phyloP scores from a whole-genome alignment of 2,888 invertebrate species.

The Formica aserva region DNA sequence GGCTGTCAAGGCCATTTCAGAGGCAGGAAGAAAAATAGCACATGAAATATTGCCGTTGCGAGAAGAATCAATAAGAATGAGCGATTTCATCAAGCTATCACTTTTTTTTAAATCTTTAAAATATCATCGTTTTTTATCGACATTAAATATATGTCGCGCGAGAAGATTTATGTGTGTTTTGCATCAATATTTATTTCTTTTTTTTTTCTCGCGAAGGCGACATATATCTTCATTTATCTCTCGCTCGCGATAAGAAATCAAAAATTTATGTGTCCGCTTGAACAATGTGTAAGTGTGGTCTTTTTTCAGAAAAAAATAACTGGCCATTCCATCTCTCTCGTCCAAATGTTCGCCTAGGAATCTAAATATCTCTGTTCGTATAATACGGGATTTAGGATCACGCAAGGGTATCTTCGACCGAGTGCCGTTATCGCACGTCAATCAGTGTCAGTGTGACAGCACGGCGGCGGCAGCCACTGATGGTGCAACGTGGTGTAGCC shows the following conservation, averaged over 20 bases:
- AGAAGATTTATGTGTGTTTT: not conserved
- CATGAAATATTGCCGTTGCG: slow-evolving; percentile 8
- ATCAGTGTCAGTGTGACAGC: slow-evolving; percentile 14
- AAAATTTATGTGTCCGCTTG: not conserved
- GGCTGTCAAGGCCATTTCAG: slow-evolving; percentile 35
- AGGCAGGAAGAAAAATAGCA: not conserved
- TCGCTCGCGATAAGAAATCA: not conserved
- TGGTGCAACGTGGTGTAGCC: slow-evolving; percentile 4
- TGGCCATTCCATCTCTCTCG: not conserved
- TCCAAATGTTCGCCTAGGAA: not conserved
- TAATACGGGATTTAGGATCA: slow-evolving; percentile 13
- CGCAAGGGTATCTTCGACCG: slow-evolving; percentile 21
- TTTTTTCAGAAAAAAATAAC: not conserved
- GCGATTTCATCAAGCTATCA: not conserved
- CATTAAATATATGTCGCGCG: not conserved
- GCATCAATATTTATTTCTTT: not conserved
- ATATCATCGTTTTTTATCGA: not conserved
- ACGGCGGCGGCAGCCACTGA: not conserved
- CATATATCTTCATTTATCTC: not conserved
- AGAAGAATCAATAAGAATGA: slow-evolving; percentile 24
- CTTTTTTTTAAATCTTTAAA: not conserved
- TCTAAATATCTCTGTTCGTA: not conserved
- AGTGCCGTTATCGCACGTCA: not conserved
- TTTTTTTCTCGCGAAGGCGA: not conserved
- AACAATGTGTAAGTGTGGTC: not conserved